Base-by-base conservation (phyloP, 1,140 invertebrate species). In the Odontomachus brunneus region DNA sequence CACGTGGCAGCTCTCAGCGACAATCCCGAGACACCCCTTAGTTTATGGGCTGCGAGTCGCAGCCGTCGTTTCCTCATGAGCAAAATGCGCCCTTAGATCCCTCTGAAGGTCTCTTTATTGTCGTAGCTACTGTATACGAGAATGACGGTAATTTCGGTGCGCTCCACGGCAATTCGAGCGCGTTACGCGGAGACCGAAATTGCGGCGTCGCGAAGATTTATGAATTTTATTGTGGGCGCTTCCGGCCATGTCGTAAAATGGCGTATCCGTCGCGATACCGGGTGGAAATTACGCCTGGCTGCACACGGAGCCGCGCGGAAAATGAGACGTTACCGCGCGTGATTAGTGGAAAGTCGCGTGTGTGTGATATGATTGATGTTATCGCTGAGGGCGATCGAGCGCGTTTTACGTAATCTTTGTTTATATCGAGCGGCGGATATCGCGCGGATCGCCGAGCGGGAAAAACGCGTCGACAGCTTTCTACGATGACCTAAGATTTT, bases 401-500 rank as follows among this genome's bases (percentile, higher is more conserved):
- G 4, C 19, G 38, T 57, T 59, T 80, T 69, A 80, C n/a, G n/a
- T 80, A 80, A 80, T 57, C 44, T 80, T 80, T 80, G 75, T 80
- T 80, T 80, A 80, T 80, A 80, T 59, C 65, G 29, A 7, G 3
- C 60, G 57, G 57, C 24, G 24, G 3, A n/a, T n/a, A n/a, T n/a
- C 5, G 33, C 14, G 5, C 15, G 26, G 33, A 69, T 80, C 63
- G n/a, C 22, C 38, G 33, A 26, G 22, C 62, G 74, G 48, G 51
- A 80, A 80, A 80, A 80, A 22, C 44, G 72, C 72, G 71, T 33
- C 44, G 53, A 33, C 53, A 44, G 65, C 75, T 80, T 80, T 80
- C 75, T 80, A 80, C 38, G 51, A 80, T 80, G 75, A 80, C 38
- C 75, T 80, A 80, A 80, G 65, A 80, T 80, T 80, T 80, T 80